Conservation (phyloP, 2,113 vertebrate genomes). For the Hydrolagus affinis region DNA sequence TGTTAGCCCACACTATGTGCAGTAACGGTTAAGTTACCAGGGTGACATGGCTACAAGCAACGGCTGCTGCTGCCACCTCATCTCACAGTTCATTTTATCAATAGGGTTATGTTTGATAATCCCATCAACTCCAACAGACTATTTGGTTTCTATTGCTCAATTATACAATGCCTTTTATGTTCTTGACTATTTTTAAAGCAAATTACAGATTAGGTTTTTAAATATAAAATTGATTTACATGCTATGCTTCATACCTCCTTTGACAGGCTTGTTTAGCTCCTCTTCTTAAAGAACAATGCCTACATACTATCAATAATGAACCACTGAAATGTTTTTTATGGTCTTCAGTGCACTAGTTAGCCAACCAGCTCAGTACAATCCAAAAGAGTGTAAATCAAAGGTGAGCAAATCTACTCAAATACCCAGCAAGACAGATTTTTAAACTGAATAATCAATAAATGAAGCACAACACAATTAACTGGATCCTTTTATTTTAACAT, state of each 20-base stretch:
- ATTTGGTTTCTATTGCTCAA: neutral
- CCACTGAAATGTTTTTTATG: too few species aligned
- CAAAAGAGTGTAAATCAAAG: neutral
- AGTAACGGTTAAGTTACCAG: neutral
- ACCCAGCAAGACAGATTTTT: slow-evolving; percentile 39
- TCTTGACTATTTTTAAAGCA: neutral
- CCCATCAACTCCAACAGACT: too few species aligned
- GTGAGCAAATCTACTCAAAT: slow-evolving; percentile 31
- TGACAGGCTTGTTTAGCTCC: neutral
- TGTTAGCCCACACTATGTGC: neutral
- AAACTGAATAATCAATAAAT: slow-evolving; percentile 41
- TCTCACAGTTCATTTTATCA: neutral
- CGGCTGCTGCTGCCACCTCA: slow-evolving; percentile 8
- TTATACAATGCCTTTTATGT: neutral
- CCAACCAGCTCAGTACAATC: neutral
- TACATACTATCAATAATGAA: neutral
- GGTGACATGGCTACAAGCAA: neutral
- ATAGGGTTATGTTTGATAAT: neutral
- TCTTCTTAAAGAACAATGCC: neutral
- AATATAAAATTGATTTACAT: neutral
- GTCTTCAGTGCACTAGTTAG: neutral
- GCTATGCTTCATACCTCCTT: neutral
- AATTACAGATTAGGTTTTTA: neutral
- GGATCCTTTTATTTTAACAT: slow-evolving; percentile 22
- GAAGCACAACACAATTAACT: slow-evolving; percentile 34